phyloP scores from a whole-genome alignment of 2,888 invertebrate genomes.

The Deilephila elpenor region DNA sequence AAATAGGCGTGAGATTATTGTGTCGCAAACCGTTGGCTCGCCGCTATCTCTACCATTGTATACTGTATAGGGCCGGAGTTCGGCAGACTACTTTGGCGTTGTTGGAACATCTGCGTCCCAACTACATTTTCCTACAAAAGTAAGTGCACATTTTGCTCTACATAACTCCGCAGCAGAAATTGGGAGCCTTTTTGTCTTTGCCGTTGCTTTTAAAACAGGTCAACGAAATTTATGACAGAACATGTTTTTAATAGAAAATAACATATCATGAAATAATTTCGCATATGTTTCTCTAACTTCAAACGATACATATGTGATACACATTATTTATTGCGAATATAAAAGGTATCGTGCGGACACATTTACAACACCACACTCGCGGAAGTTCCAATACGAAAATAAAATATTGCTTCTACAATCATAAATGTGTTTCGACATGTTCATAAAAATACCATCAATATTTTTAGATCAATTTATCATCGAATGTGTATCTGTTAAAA shows the following conservation, averaged over 20 bases:
- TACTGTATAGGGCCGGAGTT: not conserved
- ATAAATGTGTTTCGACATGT: slow-evolving; percentile 52
- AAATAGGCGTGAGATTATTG: not conserved
- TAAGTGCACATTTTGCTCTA: not conserved
- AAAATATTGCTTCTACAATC: slow-evolving; percentile 51
- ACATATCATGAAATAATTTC: not conserved
- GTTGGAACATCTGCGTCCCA: slow-evolving; percentile 12
- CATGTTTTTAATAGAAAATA: slow-evolving; percentile 12
- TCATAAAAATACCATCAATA: slow-evolving; percentile 45
- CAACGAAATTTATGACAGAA: not conserved
- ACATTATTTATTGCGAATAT: slow-evolving; percentile 45
- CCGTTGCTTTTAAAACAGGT: not conserved
- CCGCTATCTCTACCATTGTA: not conserved
- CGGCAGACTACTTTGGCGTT: not conserved
- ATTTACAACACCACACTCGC: slow-evolving; percentile 50
- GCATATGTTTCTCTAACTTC: not conserved
- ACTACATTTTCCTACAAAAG: not conserved
- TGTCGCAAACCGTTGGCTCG: not conserved
- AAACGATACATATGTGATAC: slow-evolving; percentile 2
- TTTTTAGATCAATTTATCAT: slow-evolving; percentile 3
- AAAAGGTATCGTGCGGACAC: slow-evolving; percentile 55
- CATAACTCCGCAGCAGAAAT: not conserved
- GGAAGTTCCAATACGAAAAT: slow-evolving; percentile 52
- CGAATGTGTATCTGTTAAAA: not conserved
- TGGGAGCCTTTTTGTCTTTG: not conserved